phyloP scores from a whole-genome alignment of 2,797 vertebrate species.

The Botia almorhae region DNA sequence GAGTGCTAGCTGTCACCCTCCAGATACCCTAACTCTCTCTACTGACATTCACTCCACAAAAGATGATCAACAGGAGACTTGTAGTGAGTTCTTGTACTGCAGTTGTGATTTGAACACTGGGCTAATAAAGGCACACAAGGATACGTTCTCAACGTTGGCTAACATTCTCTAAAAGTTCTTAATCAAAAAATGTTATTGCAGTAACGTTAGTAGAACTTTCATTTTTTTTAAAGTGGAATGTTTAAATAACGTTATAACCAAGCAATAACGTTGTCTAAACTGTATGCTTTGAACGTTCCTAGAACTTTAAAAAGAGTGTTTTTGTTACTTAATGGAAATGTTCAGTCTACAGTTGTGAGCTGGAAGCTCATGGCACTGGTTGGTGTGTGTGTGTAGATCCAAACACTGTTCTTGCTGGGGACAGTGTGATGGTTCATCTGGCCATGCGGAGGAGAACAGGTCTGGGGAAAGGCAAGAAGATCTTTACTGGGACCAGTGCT shows the following conservation, averaged over 20 bases:
- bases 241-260: too few species aligned
- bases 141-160: too few species aligned
- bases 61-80: constrained; percentile 35
- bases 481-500: constrained; percentile 65
- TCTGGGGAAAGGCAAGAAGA: constrained; percentile 63
- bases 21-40: constrained; percentile 13
- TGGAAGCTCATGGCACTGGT: not conserved
- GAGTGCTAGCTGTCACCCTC: constrained; percentile 32
- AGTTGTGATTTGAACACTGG: not conserved
- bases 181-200: too few species aligned
- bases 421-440: constrained; percentile 71
- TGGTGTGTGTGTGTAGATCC: constrained; percentile 58
- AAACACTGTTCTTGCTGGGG: constrained; percentile 72
- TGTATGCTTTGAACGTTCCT: too few species aligned
- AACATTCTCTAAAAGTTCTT: too few species aligned
- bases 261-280: too few species aligned
- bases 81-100: constrained; percentile 40
- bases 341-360: too few species aligned
- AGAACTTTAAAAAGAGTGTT: too few species aligned
- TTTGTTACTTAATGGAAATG: too few species aligned
- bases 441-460: constrained; percentile 63
- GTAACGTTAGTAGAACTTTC: too few species aligned
- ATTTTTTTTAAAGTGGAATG: too few species aligned
- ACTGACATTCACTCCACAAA: constrained; percentile 32
- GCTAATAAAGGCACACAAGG: not conserved